phyloP scores from a whole-genome alignment of 2,113 vertebrate species.

The Colius striatus region DNA sequence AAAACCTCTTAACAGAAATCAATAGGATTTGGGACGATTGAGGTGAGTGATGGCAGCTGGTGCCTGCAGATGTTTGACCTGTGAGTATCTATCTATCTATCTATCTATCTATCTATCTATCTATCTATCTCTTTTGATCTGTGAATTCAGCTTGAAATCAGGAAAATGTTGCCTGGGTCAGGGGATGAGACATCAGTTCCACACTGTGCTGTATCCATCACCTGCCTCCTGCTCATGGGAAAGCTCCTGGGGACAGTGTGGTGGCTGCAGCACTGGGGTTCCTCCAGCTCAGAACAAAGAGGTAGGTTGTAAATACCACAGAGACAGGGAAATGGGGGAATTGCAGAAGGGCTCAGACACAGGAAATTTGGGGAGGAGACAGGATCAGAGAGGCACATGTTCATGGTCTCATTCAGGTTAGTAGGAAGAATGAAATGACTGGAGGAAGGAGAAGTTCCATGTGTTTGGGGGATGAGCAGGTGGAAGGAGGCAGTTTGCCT shows the following conservation, averaged over 20 bases:
- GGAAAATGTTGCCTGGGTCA: not conserved
- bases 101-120: not conserved
- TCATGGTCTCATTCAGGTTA: not conserved
- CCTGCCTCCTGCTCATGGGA: not conserved
- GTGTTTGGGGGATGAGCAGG: not conserved
- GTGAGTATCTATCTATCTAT: not conserved
- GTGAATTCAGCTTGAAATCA: not conserved
- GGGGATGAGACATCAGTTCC: not conserved
- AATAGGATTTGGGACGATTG: not conserved
- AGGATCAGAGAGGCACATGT: not conserved
- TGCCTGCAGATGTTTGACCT: not conserved
- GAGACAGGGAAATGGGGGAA: not conserved
- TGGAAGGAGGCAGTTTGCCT: not conserved
- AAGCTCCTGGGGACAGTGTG: fast-evolving
- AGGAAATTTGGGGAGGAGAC: conserved; percentile 32
- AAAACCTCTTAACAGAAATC: not conserved
- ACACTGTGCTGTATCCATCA: not conserved
- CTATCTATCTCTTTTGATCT: not conserved
- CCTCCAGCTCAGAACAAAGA: conserved; percentile 17
- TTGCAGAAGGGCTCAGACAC: not conserved
- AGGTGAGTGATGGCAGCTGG: not conserved
- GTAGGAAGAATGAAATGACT: not conserved
- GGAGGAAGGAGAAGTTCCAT: not conserved
- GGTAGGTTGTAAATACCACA: not conserved
- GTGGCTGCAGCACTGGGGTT: not conserved